Conservation (phyloP, 2,888 invertebrate genomes). For the Erpobdella octoculata region DNA sequence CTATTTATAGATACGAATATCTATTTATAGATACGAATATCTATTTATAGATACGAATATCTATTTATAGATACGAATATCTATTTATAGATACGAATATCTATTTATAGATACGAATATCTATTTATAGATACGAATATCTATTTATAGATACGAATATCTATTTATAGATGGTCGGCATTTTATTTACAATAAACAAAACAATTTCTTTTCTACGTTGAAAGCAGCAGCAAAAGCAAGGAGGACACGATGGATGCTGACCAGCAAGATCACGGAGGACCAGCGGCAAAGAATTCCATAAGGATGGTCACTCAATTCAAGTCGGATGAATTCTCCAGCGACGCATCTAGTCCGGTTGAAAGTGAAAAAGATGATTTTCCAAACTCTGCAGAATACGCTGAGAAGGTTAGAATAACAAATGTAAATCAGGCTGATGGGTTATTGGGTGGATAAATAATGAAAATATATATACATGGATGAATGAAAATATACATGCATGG, state of each 20-base stretch:
- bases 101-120: neutral
- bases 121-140: neutral
- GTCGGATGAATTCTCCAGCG: neutral
- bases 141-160: neutral
- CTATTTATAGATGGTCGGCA: too few species aligned
- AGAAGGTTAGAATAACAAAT: neutral
- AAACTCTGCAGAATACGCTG: neutral
- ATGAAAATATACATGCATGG: too few species aligned
- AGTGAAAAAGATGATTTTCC: neutral
- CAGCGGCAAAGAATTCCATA: neutral
- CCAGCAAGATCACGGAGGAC: too few species aligned
- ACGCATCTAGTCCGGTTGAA: neutral
- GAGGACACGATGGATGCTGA: neutral
- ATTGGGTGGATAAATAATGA: neutral
- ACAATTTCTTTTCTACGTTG: too few species aligned
- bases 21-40: conserved; percentile 19
- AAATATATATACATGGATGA: too few species aligned
- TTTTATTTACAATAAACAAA: too few species aligned
- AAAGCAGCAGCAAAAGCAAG: too few species aligned
- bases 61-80: neutral
- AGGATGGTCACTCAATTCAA: neutral
- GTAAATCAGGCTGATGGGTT: neutral
- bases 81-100: neutral
- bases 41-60: neutral
- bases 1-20: conserved; percentile 8